Base-by-base conservation (phyloP, 1,140 invertebrate genomes). In the Argopecten irradians region DNA sequence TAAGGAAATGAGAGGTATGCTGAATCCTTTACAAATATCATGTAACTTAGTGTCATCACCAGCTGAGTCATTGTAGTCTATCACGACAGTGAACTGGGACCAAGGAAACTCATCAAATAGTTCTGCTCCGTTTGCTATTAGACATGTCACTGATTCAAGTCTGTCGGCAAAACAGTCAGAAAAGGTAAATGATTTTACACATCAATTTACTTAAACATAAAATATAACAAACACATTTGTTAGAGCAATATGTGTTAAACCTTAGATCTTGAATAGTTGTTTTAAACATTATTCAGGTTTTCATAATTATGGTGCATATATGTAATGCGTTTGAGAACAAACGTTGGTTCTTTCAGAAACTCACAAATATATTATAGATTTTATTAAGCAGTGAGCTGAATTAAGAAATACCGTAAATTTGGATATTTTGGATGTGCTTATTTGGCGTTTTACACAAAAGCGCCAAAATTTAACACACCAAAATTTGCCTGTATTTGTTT, bases 61-160 rank as follows among this genome's bases (percentile, higher is more conserved):
- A 41, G 39, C 41, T 85, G 86, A 85, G 28, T 71, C 55, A 28
- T 71, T 28, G 71, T 90, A 90, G 28, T 90, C 87, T 16, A 90
- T 39, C 32, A 90, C 85, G 16, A 88, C 35, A 28, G 36, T 83
- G n/a, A 90, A 88, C 87, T 86, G 82, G 3, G 87, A 41, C 89
- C 89, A 90, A 28, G 89, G 89, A 85, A 90, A 90, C 14, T 90
- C 87, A 34, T 35, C 33, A 2, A 36, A 16, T 32, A 90, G 86
- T 19, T 86, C 46, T 32, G 28, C 55, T 9, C 39, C 32, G 7
- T 34, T 33, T 84, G 88, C n/a, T 32, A 90, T 34, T 87, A 90
- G 55, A 14, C 89, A 90, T 35, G 88, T 90, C 41, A 55, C 86
- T 13, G 83, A 84, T 32, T 90, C 89, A 33, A 90, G 55, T n/a